Percentiles rank a stretch among this genome's conserved stretches.
phyloP scores from a whole-genome alignment of 2,888 invertebrate genomes.

The Catocala nupta region DNA sequence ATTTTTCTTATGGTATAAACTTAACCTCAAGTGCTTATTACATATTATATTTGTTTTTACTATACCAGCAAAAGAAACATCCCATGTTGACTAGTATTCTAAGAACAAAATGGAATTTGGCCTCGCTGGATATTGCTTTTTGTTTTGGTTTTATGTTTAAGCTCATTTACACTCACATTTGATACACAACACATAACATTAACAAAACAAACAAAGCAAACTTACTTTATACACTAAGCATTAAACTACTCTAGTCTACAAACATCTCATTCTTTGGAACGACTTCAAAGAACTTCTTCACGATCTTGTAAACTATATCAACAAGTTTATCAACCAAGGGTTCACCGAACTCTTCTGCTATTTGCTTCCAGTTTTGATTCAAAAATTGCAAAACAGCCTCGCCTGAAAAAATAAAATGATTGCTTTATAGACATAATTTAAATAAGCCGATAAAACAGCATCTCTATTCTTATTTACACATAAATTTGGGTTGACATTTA shows the following conservation, averaged over 20 bases:
- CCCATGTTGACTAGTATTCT: too few relatives aligned
- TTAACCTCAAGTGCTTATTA: too few relatives aligned
- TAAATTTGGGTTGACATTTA: too few relatives aligned
- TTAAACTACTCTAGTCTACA: conserved; percentile 11
- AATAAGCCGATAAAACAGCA: not conserved
- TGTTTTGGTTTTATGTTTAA: too few relatives aligned
- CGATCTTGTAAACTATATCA: conserved; percentile 41
- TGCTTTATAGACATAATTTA: not conserved
- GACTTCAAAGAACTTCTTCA: conserved; percentile 64
- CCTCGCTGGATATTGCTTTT: too few relatives aligned
- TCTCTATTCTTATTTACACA: too few relatives aligned
- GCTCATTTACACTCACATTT: too few relatives aligned
- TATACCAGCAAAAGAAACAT: too few relatives aligned
- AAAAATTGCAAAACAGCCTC: conserved; percentile 70
- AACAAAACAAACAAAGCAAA: not conserved
- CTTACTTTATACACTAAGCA: conserved; percentile 5
- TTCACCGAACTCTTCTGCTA: conserved; percentile 71
- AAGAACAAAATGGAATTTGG: too few relatives aligned
- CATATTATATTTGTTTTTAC: too few relatives aligned
- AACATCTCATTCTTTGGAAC: conserved; percentile 73
- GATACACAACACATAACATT: not conserved
- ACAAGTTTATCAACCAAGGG: conserved; percentile 66
- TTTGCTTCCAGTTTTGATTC: conserved; percentile 71
- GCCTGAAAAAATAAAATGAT: conserved; percentile 59
- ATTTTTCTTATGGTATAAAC: too few relatives aligned